These are phyloP conservation scores for Sciurus vulgaris DNA, from an alignment of 2,797 vertebrate species.

Conservation along the genomic window DNA sequence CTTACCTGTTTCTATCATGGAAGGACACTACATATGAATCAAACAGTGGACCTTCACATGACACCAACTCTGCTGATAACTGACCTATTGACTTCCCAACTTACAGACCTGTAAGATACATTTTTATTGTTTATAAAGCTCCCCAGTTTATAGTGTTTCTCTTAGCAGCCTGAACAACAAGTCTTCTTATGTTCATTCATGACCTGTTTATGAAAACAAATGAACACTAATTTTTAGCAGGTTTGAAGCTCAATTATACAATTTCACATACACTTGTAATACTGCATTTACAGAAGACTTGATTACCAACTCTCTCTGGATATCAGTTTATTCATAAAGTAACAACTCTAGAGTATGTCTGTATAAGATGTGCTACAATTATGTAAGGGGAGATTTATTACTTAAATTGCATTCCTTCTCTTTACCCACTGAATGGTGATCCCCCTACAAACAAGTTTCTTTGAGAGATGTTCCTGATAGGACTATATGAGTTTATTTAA, in stretches of 20 bases:
- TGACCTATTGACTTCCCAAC: not conserved
- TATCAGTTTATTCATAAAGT: constrained; percentile 34
- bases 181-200: not conserved
- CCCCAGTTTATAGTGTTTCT: not conserved
- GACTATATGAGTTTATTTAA: constrained; percentile 14
- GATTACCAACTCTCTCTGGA: constrained; percentile 4
- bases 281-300: not conserved
- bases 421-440: not conserved
- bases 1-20: not conserved
- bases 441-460: not conserved
- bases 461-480: not conserved
- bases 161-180: not conserved
- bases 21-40: not conserved
- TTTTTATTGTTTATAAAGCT: not conserved
- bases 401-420: not conserved
- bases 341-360: not conserved
- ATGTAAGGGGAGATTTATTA: not conserved
- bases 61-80: not conserved
- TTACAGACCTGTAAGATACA: not conserved
- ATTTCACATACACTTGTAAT: not conserved
- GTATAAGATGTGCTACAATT: not conserved
- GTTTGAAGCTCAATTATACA: not conserved
- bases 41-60: not conserved
- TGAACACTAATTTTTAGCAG: not conserved
- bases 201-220: constrained; percentile 8